Percentiles rank a stretch among this genome's conserved stretches.
Conservation (phyloP, 2,113 vertebrate species). For the Archilochus colubris region DNA sequence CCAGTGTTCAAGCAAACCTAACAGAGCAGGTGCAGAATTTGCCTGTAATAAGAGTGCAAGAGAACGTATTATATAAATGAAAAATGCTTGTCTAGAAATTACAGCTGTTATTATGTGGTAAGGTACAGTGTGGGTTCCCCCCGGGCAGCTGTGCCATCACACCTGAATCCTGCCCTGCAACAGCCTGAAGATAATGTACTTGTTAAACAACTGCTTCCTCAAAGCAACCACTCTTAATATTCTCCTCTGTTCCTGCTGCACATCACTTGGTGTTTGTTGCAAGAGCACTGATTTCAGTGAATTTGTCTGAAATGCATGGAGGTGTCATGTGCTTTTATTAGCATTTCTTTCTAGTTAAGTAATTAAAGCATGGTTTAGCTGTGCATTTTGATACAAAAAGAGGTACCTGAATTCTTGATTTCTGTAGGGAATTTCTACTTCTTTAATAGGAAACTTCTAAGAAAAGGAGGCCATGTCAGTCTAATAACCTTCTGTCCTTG, state of each 20-base stretch:
- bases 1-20: not conserved
- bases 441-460: not conserved
- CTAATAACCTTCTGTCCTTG: not conserved
- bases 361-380: constrained; percentile 27
- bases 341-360: not conserved
- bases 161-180: not conserved
- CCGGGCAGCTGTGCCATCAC: not conserved
- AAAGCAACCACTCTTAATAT: not conserved
- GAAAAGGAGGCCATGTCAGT: not conserved
- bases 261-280: not conserved
- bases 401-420: not conserved
- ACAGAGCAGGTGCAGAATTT: not conserved
- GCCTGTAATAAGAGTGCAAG: not conserved
- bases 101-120: not conserved
- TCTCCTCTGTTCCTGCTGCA: not conserved
- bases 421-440: not conserved
- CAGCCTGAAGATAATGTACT: not conserved
- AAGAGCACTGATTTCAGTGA: not conserved
- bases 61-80: not conserved
- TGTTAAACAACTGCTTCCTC: not conserved
- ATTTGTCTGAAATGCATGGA: not conserved
- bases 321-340: not conserved
- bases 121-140: not conserved
- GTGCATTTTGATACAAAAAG: constrained; percentile 8
- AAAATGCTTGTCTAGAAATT: not conserved